These are phyloP conservation scores for Parascotia fuliginaria DNA, from an alignment of 2,888 invertebrate species.

Conservation along the genomic window DNA sequence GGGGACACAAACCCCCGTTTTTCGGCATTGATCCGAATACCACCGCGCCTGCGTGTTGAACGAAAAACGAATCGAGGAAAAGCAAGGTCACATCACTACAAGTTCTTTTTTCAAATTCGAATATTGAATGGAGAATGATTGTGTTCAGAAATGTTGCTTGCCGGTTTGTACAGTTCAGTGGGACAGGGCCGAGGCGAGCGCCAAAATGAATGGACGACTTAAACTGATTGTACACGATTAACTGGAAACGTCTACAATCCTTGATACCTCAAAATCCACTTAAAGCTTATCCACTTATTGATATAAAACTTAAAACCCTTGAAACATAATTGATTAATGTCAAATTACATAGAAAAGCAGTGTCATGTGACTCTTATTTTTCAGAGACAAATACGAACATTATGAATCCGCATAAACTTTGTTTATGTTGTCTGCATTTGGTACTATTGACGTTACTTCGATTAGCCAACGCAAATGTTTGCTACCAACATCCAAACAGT, in stretches of 20 bases:
- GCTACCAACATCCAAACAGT: neutral
- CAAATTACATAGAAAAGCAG: too few relatives aligned
- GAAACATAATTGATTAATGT: too few relatives aligned
- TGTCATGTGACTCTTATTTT: too few relatives aligned
- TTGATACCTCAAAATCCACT: neutral
- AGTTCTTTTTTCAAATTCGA: slow-evolving; percentile 81
- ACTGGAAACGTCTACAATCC: slow-evolving; percentile 8
- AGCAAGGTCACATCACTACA: slow-evolving; percentile 83
- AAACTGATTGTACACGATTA: slow-evolving; percentile 17
- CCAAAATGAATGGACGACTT: slow-evolving; percentile 33
- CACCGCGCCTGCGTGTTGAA: slow-evolving; percentile 81
- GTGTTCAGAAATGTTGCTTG: slow-evolving; percentile 69
- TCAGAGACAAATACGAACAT: slow-evolving; percentile 23
- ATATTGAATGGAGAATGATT: slow-evolving; percentile 82
- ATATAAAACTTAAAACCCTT: too few relatives aligned
- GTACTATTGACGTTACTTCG: slow-evolving; percentile 33
- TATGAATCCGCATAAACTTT: slow-evolving; percentile 9
- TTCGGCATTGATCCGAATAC: slow-evolving; percentile 82
- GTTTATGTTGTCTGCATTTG: slow-evolving; percentile 26
- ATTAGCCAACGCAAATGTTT: slow-evolving; percentile 38
- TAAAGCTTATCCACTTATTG: neutral
- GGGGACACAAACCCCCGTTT: slow-evolving; percentile 74
- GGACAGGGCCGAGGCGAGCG: slow-evolving; percentile 53
- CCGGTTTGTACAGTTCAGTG: slow-evolving; percentile 61
- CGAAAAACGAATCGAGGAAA: slow-evolving; percentile 80